Percentiles rank a stretch among this genome's conserved stretches.
Evolutionary conservation across 2,888 invertebrate genomes (phyloP).

Genomic region (Thysanoteuthis rhombus): DNA sequence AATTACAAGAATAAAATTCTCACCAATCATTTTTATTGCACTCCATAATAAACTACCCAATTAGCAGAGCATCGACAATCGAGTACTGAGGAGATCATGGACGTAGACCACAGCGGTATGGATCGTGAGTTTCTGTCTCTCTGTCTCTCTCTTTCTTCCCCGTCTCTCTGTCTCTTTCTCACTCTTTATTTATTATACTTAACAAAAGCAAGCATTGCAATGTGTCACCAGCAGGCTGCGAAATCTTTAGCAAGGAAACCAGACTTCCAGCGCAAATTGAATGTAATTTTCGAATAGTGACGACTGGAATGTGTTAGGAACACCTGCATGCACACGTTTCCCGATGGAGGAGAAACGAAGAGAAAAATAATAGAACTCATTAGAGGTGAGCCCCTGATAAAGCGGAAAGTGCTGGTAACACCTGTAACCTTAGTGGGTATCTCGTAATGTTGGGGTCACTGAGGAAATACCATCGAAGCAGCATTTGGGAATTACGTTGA

Average conservation of each 20-base stretch:
- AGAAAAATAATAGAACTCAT: constrained; percentile 12
- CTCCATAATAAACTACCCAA: no score
- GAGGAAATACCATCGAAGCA: background rate
- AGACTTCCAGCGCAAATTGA: background rate
- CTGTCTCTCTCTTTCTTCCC: background rate
- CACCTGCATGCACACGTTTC: background rate
- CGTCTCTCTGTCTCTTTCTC: background rate
- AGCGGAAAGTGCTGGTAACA: background rate
- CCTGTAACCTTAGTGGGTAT: background rate
- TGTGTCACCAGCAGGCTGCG: background rate
- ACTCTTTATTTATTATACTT: background rate
- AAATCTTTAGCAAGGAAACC: background rate
- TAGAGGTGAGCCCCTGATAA: background rate
- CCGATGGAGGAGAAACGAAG: background rate
- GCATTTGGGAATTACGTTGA: background rate
- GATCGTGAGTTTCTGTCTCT: background rate
- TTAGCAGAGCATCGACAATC: no score
- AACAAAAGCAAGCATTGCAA: background rate
- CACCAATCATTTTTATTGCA: background rate
- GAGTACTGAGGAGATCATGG: no score
- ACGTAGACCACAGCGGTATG: no score
- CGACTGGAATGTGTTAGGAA: background rate
- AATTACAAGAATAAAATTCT: background rate
- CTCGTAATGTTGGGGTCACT: background rate
- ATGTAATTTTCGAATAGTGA: background rate